Evolutionary conservation across 2,113 vertebrate genomes (phyloP), one percentile per base, ranked within the genome.

Genomic region (Marcusenius ussheri): DNA sequence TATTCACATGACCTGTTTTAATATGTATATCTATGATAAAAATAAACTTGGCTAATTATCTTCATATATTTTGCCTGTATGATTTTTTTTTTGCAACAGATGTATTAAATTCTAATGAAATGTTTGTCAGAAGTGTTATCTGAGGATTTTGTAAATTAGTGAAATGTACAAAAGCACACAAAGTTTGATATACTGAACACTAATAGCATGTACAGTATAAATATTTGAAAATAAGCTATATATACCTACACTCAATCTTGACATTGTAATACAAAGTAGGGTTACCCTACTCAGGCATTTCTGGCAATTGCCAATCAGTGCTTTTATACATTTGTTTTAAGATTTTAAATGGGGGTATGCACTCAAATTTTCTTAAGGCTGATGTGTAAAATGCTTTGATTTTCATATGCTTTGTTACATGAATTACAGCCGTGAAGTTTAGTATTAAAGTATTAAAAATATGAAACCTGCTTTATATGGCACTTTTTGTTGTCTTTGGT

Each of bases 1-100:
- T 93, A 90, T 92, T 94, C 94, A 96, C 93, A 94, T 94, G 93
- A 95, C 93, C 93, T 91, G 86, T 92, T 94, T 94, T 94, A 92
- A 94, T 92, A 93, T 93, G 94, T 95, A 91, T 45, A 84, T 47
- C 39, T 95, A 91, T 94, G 93, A 94, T 92, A 93, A 93, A 94
- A 94, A 93, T 93, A 92, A 92, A 94, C 47, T 83, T 83, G 62
- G 70, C 35, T 89, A 53, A 83, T 51, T 88, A 88, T 88, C 87
- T 88, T 66, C 87, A 56, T 89, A 53, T 83, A 24, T 89, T 89
- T 83, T 89, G 88, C 47, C 27, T 87, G 85, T 87, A 87, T 51
- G 24, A 70, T 89, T 80, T 77, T 87, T 87, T 86, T 87, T 87
- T 53, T 53, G 31, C 50, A 83, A 89, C 42, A 56, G 51, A 89